Base-by-base conservation (phyloP, 1,140 invertebrate genomes). In the Rhagoletis zephyria region DNA sequence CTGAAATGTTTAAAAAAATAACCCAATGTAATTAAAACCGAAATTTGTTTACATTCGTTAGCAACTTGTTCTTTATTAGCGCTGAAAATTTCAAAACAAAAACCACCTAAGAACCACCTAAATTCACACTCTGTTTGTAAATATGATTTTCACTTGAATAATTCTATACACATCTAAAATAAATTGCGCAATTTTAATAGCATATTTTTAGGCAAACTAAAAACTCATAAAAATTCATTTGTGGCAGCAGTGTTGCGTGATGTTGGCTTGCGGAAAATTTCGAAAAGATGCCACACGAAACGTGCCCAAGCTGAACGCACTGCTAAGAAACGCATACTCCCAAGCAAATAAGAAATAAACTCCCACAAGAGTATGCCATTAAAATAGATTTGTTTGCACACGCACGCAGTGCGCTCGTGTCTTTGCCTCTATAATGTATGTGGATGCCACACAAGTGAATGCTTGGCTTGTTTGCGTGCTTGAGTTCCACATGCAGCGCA, bases 401-500 rank as follows among this genome's bases (percentile, higher is more conserved):
- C 5, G 14, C 7, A 2, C 61, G 16, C 30, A 30, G 14, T 48
- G 51, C 70, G 48, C 7, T 16, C 7, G 30, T 30, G 30, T 30
- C 30, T 30, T 30, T 30, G 30, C 30, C 30, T 30, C 30, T 30
- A 30, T 30, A 30, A 63, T 7, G 61, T 63, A 63, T 56, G 16
- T 48, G 16, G 74, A 74, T 74, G 74, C 74, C 74, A 45, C 74
- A 81, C 74, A 81, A 81, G 74, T 81, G 48, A 81, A 0, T 59
- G 74, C 12, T 12, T 63, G 61, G 10, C 40, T 74, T 74, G 14
- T 81, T 45, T 12, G 48, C 30, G 51, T n/a, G 74, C 74, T 81
- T 81, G 16, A 48, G 74, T 56, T 81, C 74, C 74, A 81, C 74
- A 81, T 81, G 74, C 74, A 51, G 74, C 45, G 74, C 6, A 16